Percentiles rank a stretch among this genome's conserved stretches.
These are phyloP conservation scores for Nycticebus coucang DNA, from an alignment of 2,113 vertebrate genomes.

Conservation along the genomic window DNA sequence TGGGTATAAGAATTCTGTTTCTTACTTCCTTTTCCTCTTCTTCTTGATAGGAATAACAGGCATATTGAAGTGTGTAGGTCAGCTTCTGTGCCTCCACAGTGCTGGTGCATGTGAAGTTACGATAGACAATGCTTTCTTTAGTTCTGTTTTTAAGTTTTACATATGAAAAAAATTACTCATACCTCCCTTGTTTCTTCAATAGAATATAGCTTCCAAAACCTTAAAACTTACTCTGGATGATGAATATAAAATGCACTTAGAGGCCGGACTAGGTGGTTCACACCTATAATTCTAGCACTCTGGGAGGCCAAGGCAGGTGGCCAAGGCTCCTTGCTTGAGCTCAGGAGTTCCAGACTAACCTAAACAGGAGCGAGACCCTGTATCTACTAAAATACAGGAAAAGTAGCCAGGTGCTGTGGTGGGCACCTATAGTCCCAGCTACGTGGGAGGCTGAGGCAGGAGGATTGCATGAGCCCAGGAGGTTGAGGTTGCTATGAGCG, in stretches of 20 bases:
- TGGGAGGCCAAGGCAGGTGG: no score
- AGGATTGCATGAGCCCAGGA: no score
- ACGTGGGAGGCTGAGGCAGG: no score
- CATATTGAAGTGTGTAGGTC: not conserved
- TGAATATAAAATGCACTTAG: not conserved
- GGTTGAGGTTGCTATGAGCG: no score
- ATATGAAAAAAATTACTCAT: not conserved
- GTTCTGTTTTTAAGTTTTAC: conserved; percentile 20
- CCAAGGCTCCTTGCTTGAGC: no score
- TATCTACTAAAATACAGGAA: no score
- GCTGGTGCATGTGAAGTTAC: not conserved
- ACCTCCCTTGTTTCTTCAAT: not conserved
- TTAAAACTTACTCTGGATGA: not conserved
- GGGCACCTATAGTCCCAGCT: no score
- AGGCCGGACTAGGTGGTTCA: no score
- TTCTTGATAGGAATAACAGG: not conserved
- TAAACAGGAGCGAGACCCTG: no score
- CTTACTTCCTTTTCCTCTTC: conserved; percentile 35
- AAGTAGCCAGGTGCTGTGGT: no score
- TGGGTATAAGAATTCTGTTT: not conserved
- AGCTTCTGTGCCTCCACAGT: not conserved
- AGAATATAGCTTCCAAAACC: conserved; percentile 36
- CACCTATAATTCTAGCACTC: no score
- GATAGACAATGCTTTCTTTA: not conserved
- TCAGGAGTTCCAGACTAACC: no score